Evolutionary conservation across 2,113 vertebrate genomes (phyloP).

Genomic region (Poeciliopsis prolifica): DNA sequence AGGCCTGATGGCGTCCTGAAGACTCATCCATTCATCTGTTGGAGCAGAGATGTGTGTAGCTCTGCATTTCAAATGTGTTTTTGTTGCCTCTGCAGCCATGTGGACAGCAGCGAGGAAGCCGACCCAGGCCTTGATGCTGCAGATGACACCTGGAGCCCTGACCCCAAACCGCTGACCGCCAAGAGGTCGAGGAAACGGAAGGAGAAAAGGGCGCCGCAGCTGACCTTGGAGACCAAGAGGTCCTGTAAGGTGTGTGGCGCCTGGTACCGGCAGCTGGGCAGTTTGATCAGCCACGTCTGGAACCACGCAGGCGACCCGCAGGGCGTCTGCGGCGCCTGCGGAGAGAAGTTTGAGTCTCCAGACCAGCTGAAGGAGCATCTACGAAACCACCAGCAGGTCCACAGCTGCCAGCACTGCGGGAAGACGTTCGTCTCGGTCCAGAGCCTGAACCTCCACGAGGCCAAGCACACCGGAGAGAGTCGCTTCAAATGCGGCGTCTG

Average conservation of each 20-base stretch:
- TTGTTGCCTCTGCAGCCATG: neutral
- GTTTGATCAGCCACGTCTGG: conserved; percentile 52
- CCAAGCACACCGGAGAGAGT: neutral
- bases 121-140: neutral
- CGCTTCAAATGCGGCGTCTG: conserved; percentile 19
- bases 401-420: conserved; percentile 17
- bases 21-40: too few species aligned
- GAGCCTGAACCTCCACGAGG: conserved; percentile 9
- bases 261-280: conserved; percentile 16
- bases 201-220: neutral
- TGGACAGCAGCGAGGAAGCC: neutral
- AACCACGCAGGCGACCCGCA: conserved; percentile 21
- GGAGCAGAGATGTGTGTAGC: too few species aligned
- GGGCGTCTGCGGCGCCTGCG: conserved; percentile 41
- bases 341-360: neutral
- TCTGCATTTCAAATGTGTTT: neutral
- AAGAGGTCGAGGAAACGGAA: neutral
- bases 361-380: conserved; percentile 31
- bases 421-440: conserved; percentile 15
- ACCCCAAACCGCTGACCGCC: neutral
- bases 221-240: neutral
- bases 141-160: conserved; percentile 3
- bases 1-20: too few species aligned
- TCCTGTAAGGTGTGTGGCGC: conserved; percentile 43
- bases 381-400: neutral